Conservation (phyloP, 2,888 invertebrate genomes). For the Frankliniella intonsa region DNA sequence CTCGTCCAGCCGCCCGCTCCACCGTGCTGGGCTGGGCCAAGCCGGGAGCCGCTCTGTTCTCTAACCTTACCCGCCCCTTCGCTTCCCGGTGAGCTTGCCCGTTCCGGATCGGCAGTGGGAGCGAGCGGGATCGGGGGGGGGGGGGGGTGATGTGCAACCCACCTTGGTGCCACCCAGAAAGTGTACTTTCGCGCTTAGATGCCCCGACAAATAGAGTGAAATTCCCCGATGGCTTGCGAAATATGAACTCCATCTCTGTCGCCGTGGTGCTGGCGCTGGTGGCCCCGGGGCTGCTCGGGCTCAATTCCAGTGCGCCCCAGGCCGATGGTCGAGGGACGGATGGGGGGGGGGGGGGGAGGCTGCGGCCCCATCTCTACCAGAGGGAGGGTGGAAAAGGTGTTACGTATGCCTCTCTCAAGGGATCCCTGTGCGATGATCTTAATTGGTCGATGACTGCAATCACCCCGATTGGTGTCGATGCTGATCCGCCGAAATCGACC, state of each 20-base stretch:
- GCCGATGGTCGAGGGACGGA: neutral
- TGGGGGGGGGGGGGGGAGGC: neutral
- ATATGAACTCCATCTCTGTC: neutral
- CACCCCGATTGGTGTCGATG: too few species aligned
- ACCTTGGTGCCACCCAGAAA: neutral
- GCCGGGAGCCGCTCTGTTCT: constrained; percentile 1
- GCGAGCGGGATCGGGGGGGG: too few species aligned
- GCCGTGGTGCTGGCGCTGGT: neutral
- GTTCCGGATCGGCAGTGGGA: too few species aligned
- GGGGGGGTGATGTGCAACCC: too few species aligned
- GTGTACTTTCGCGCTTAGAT: constrained; percentile 24
- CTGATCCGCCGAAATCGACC: too few species aligned
- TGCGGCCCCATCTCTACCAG: too few species aligned
- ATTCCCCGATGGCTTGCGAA: neutral
- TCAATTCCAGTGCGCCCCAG: neutral
- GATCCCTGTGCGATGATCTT: too few species aligned
- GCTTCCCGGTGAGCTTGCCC: neutral
- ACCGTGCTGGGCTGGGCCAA: too few species aligned
- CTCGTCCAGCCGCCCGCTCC: neutral
- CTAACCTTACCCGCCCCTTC: neutral
- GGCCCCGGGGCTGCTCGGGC: neutral
- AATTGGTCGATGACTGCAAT: too few species aligned
- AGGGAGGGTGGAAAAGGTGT: too few species aligned
- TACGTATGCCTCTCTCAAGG: too few species aligned
- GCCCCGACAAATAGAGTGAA: neutral